Base-by-base conservation (phyloP, 2,113 vertebrate genomes). In the Oreotrochilus melanogaster region DNA sequence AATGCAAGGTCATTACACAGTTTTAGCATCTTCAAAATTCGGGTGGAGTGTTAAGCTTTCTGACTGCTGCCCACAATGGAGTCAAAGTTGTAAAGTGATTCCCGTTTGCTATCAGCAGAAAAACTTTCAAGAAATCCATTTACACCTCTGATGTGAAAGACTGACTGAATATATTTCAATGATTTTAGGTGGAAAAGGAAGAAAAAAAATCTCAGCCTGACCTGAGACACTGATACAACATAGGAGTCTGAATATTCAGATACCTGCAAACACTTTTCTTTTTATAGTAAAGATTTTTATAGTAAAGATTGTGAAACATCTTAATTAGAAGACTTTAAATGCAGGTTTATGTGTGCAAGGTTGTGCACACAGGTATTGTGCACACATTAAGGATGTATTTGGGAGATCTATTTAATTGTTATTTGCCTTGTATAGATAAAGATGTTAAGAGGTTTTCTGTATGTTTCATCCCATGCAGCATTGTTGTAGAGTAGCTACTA, bases 121-220 rank as follows among this genome's bases (percentile, higher is more conserved):
- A 97, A 98, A 97, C 93, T 97, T 97, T 97, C 96, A 97, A 96
- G 97, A 98, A 98, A 98, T 97, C 97, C 98, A 98, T 98, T 98
- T 97, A 97, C 97, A 98, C 97, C 97, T 98, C 96, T 96, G 96
- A 97, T 97, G 97, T 97, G 98, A 98, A 97, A 95, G 88, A 97
- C 89, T 81, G 95, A 75, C 88, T 94, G 93, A 97, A 97, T 97
- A 96, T 95, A 98, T 97, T 97, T 96, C 96, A 97, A 92, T 94
- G 91, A 95, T 88, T 96, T 97, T 85, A 96, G 92, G 21, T 66
- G 51, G 93, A 95, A 95, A 95, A 42, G 66, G 78, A 71, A 54
- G 61, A 62, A 91, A 83, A 94, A 94, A 88, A 89, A 11, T 56
- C 83, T 83, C 88, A 94, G 83, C 43, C 79, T 96, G 86, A 94